Percentiles rank a stretch among this genome's conserved stretches.
Evolutionary conservation across 2,888 invertebrate species (phyloP).

Genomic region (Caenorhabditis afra): DNA sequence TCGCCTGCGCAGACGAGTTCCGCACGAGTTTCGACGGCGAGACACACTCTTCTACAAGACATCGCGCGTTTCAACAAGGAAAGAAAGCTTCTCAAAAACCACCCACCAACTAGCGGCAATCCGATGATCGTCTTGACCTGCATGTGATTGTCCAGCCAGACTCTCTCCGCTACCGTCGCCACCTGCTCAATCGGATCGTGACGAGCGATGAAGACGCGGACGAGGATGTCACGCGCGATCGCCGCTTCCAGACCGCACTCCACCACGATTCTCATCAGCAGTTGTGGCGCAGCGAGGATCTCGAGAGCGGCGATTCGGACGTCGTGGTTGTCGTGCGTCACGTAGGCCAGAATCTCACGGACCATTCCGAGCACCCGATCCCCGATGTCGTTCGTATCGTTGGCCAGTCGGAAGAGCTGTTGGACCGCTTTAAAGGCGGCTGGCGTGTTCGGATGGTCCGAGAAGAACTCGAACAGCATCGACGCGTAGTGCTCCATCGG

Average conservation of each 20-base stretch:
- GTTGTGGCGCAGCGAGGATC: conserved; percentile 64
- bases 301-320: conserved; percentile 60
- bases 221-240: conserved; percentile 52
- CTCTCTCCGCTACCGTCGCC: conserved; percentile 37
- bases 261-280: conserved; percentile 65
- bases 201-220: conserved; percentile 59
- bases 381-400: conserved; percentile 67
- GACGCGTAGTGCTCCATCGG: conserved; percentile 68
- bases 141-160: conserved; percentile 63
- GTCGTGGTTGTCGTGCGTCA: conserved; percentile 58
- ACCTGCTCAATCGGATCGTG: conserved; percentile 62
- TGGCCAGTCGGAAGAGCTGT: conserved; percentile 60
- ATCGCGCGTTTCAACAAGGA: not conserved
- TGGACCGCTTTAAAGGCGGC: conserved; percentile 56
- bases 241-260: conserved; percentile 52
- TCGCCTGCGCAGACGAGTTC: conserved; percentile 88
- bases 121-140: conserved; percentile 47
- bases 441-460: conserved; percentile 26
- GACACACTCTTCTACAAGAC: conserved; percentile 69
- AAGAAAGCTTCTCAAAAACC: not conserved
- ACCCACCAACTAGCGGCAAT: conserved; percentile 57
- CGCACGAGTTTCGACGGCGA: conserved; percentile 84
- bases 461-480: conserved; percentile 61
- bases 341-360: conserved; percentile 55
- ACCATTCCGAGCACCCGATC: conserved; percentile 63